Base-by-base conservation (phyloP, 2,888 invertebrate genomes). In the Drosophila borborema region DNA sequence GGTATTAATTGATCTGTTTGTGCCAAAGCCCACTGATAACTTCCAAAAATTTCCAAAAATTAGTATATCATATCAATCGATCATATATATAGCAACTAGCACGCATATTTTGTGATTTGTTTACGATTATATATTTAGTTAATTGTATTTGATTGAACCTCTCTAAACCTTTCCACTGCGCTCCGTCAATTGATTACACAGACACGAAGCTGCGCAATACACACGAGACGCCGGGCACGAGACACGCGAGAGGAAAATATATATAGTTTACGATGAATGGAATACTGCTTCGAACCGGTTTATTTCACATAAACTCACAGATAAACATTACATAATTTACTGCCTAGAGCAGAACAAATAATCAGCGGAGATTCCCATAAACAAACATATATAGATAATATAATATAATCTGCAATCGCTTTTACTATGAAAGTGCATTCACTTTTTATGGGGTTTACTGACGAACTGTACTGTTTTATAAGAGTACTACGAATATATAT, bases 11-110 rank as follows among this genome's bases (percentile, higher is more conserved):
- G 28, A 67, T 49, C 58, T 68, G 68, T 67, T 56, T 68, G 67
- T 67, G 69, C 28, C 56, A 49, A 16, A 49, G 49, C 59, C 36
- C 31, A 12, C 51, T 48, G 71, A 77, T 75, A 75, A 64, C 45
- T 64, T 46, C 55, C 77, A 66, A 77, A 67, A 63, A 55, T 41
- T 80, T 77, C 76, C 76, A 75, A 38, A n/a, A 55, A 49, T 67
- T 53, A 62, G 28, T 20, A 38, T 71, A 75, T 67, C 75, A 62
- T 36, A 59, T 9, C n/a, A 14, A 36, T 56, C 18, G 49, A 43
- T 65, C 12, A 18, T 31, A 31, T 56, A 5, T n/a, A 43, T 43
- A 31, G 20, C 55, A 41, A 10, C 41, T 40, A 54, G 53, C 56
- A 69, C 70, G 69, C 49, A 76, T 23, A 41, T 54, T 68, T 62